phyloP scores from a whole-genome alignment of 1,140 invertebrate genomes.

The Drosophila punjabiensis region DNA sequence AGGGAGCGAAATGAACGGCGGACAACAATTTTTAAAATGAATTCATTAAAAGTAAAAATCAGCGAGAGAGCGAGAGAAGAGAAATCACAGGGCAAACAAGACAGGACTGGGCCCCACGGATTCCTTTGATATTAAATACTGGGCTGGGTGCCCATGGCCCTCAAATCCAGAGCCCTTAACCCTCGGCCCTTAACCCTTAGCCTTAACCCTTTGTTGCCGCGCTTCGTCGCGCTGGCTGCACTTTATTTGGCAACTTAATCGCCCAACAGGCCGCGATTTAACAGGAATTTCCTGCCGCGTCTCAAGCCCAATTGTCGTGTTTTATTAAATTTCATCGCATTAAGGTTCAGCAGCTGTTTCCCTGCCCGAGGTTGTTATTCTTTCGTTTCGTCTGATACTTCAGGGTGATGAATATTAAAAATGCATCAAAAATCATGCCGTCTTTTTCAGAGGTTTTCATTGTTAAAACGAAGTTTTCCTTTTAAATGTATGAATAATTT shows the following conservation, averaged over 20 bases:
- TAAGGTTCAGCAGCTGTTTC: conserved; percentile 57
- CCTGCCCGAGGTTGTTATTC: conserved; percentile 30
- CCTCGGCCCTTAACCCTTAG: conserved; percentile 26
- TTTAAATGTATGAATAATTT: too few relatives aligned
- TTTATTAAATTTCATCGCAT: conserved; percentile 80
- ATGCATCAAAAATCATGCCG: conserved; percentile 60
- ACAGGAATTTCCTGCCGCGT: conserved; percentile 58
- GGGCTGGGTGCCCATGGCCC: conserved; percentile 2
- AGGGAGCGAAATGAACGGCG: conserved; percentile 28
- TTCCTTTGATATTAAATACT: conserved; percentile 82
- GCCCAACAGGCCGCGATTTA: conserved; percentile 73
- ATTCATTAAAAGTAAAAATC: conserved; percentile 84
- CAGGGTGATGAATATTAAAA: conserved; percentile 59
- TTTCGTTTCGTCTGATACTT: conserved; percentile 8
- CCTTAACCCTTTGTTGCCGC: conserved; percentile 64
- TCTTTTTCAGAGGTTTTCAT: neutral
- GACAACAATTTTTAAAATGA: conserved; percentile 69
- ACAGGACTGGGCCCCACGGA: conserved; percentile 26
- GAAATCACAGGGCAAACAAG: conserved; percentile 75
- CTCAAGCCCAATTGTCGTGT: conserved; percentile 41
- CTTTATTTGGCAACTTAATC: conserved; percentile 84
- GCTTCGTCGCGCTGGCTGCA: conserved; percentile 57
- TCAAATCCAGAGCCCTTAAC: too few relatives aligned
- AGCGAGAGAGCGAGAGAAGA: conserved; percentile 52
- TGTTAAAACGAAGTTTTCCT: neutral